Conservation (phyloP, 2,797 vertebrate genomes). For the Phaenicophaeus curvirostris region DNA sequence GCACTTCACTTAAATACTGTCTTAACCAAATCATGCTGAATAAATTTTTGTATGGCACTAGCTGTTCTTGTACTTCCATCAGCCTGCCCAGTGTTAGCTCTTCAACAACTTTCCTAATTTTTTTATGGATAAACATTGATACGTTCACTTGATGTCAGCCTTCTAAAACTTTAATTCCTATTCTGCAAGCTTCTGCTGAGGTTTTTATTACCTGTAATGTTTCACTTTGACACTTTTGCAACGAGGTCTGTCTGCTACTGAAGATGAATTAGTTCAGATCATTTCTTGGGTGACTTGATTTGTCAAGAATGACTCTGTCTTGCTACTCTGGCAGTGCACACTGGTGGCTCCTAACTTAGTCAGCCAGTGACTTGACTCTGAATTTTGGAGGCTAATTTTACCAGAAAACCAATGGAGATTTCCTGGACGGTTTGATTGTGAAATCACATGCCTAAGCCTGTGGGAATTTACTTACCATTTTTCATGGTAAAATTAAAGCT, state of each 20-base stretch:
- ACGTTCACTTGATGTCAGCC: neutral
- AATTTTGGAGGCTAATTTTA: neutral
- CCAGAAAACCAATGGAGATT: neutral
- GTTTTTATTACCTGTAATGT: neutral
- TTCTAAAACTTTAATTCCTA: constrained; percentile 3
- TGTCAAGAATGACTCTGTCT: neutral
- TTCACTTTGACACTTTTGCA: neutral
- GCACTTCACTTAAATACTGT: neutral
- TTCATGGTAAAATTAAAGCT: neutral
- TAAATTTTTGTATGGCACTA: neutral
- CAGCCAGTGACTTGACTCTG: neutral
- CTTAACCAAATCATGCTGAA: neutral
- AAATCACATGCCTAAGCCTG: neutral
- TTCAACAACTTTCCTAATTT: neutral
- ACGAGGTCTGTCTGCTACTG: neutral
- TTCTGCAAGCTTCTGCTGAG: neutral
- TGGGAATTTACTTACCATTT: neutral
- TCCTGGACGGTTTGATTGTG: neutral
- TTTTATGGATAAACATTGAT: neutral
- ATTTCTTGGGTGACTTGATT: neutral
- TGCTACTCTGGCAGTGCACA: neutral
- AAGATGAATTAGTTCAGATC: neutral
- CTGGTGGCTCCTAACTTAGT: neutral
- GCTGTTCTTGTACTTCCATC: neutral
- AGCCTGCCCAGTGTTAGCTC: neutral